These are phyloP conservation scores for Rosalia funebris DNA, from an alignment of 2,888 invertebrate genomes.

Conservation along the genomic window DNA sequence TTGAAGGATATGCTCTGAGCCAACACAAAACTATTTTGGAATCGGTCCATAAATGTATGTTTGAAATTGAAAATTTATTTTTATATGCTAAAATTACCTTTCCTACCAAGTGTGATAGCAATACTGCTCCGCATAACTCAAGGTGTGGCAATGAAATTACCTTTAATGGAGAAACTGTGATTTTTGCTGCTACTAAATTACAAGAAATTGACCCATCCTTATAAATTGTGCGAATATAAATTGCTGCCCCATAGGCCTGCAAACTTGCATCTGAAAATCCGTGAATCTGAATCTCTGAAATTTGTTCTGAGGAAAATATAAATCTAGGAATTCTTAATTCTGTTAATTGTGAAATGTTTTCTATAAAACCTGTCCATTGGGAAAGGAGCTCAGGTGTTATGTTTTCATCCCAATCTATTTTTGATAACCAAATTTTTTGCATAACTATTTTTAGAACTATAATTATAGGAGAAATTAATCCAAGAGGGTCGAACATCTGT, in stretches of 20 bases:
- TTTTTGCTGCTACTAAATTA: slow-evolving; percentile 29
- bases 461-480: slow-evolving; percentile 1
- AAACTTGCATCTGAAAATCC: slow-evolving; percentile 33
- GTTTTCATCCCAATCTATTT: slow-evolving; percentile 1
- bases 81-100: slow-evolving; percentile 21
- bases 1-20: slow-evolving; percentile 19
- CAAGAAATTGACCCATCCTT: slow-evolving; percentile 21
- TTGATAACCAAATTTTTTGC: slow-evolving; percentile 2
- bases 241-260: slow-evolving; percentile 27
- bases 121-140: slow-evolving; percentile 32
- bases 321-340: background rate
- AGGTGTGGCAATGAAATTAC: slow-evolving; percentile 22
- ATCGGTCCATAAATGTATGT: slow-evolving; percentile 34
- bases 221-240: slow-evolving; percentile 28
- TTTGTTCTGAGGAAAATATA: slow-evolving; percentile 7
- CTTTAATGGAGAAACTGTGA: slow-evolving; percentile 18
- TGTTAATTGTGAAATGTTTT: background rate
- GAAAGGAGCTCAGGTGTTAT: background rate
- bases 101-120: slow-evolving; percentile 23
- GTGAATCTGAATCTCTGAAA: slow-evolving; percentile 10
- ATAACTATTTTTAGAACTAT: background rate
- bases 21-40: slow-evolving; percentile 35
- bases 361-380: background rate
- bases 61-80: background rate
- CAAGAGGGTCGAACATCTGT: slow-evolving; percentile 6